Conservation (phyloP, 35 echinoderm and acorn worm genomes). For the Hemicentrotus pulcherrimus region DNA sequence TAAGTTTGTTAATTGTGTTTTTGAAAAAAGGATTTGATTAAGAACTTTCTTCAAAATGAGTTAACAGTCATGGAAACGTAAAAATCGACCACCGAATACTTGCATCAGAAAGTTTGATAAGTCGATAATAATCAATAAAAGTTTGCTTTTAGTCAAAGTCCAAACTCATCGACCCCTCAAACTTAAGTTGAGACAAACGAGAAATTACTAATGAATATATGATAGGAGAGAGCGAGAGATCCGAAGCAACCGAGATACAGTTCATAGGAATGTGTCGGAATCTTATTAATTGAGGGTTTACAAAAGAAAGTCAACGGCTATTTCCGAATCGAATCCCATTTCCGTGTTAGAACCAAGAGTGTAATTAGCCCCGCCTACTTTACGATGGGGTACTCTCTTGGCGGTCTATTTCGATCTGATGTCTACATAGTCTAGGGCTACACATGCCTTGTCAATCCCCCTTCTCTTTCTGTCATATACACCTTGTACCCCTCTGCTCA, state of each 20-base stretch:
- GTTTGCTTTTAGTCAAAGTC: neutral
- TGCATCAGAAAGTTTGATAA: no score
- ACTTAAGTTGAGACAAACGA: neutral
- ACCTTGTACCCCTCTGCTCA: neutral
- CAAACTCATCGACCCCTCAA: neutral
- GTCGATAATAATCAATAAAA: neutral
- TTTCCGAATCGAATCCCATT: neutral
- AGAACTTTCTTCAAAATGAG: no score
- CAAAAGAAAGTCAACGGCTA: neutral
- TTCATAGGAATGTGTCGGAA: neutral
- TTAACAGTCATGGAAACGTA: no score
- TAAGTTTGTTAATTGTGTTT: no score
- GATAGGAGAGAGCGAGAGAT: neutral
- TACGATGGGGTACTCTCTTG: neutral
- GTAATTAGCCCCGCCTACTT: slow-evolving; percentile 29
- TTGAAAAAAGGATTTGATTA: no score
- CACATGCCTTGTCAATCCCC: neutral
- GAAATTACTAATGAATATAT: neutral
- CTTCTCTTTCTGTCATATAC: neutral
- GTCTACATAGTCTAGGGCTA: neutral
- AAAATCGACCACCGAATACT: no score
- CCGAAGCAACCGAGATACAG: neutral
- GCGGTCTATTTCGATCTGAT: neutral
- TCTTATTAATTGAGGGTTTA: neutral
- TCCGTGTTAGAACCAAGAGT: neutral